A percentile compares a stretch with the other conserved stretches of the same genome.
These are phyloP conservation scores for Drosophila bocki DNA, from an alignment of 1,140 invertebrate genomes.

Conservation along the genomic window DNA sequence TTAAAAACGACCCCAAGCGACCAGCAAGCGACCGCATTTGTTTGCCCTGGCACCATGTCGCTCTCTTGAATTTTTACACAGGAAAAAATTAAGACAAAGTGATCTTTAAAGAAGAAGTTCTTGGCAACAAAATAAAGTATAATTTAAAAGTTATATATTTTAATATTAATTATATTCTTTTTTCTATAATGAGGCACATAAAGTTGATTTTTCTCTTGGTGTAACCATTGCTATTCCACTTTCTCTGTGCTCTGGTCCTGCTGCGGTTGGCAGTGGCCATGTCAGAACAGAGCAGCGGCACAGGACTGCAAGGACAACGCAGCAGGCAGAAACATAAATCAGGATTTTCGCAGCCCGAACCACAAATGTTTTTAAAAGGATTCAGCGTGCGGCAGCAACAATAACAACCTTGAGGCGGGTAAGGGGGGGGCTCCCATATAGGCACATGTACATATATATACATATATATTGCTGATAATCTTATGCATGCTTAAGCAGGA, in stretches of 20 bases:
- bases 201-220: background rate
- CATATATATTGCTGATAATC: conserved; percentile 73
- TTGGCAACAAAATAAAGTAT: no score
- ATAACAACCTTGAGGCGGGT: conserved; percentile 68
- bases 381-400: conserved; percentile 59
- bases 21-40: conserved; percentile 59
- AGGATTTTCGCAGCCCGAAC: conserved; percentile 77
- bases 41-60: conserved; percentile 44
- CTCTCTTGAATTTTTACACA: conserved; percentile 17
- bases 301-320: conserved; percentile 71
- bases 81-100: background rate
- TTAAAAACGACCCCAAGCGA: conserved; percentile 49
- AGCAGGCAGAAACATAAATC: conserved; percentile 79
- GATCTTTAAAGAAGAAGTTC: no score
- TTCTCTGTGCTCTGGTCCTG: conserved; percentile 21
- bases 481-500: conserved; percentile 76
- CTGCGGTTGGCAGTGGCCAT: conserved; percentile 80
- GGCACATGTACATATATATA: conserved; percentile 15
- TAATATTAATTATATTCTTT: no score
- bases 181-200: no score
- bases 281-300: conserved; percentile 60
- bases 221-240: conserved; percentile 2
- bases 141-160: no score
- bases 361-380: conserved; percentile 84
- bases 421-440: conserved; percentile 50